Evolutionary conservation across 2,113 vertebrate genomes (phyloP).

Genomic region (Peromyscus maniculatus): DNA sequence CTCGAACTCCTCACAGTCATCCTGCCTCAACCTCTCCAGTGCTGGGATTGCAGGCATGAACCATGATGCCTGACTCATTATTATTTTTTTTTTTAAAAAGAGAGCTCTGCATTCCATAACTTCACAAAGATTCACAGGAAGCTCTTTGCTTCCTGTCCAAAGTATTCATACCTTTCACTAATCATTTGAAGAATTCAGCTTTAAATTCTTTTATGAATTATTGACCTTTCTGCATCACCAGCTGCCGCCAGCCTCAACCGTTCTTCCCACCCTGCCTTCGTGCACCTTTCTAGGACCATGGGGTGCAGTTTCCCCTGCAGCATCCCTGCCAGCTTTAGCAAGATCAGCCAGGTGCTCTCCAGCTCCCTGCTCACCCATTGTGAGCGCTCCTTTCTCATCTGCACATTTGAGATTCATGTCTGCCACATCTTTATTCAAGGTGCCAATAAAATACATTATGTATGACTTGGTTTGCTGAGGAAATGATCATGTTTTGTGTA

Average conservation of each 20-base stretch:
- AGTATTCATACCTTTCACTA: constrained; percentile 31
- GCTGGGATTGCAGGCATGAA: background rate
- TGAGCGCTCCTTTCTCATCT: constrained; percentile 62
- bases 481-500: constrained; percentile 82
- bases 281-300: background rate
- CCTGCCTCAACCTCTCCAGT: background rate
- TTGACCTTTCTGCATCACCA: constrained; percentile 27
- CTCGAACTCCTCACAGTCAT: background rate
- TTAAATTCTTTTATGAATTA: constrained; percentile 48
- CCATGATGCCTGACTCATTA: background rate
- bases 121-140: background rate
- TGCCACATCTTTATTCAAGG: constrained; percentile 82
- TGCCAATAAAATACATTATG: constrained; percentile 82
- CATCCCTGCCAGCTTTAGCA: constrained; percentile 49
- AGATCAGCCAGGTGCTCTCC: constrained; percentile 77
- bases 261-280: constrained; percentile 40
- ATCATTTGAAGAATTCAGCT: background rate
- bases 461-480: constrained; percentile 77
- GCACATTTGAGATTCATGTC: constrained; percentile 77
- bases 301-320: constrained; percentile 31
- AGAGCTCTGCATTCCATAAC: constrained; percentile 30
- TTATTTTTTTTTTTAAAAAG: background rate
- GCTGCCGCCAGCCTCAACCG: background rate
- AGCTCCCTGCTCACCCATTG: constrained; percentile 71
- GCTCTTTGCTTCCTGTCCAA: constrained; percentile 1